Percentiles rank a stretch among this genome's conserved stretches.
Evolutionary conservation across 1,140 invertebrate species (phyloP).

Genomic region (Pectinophora gossypiella): DNA sequence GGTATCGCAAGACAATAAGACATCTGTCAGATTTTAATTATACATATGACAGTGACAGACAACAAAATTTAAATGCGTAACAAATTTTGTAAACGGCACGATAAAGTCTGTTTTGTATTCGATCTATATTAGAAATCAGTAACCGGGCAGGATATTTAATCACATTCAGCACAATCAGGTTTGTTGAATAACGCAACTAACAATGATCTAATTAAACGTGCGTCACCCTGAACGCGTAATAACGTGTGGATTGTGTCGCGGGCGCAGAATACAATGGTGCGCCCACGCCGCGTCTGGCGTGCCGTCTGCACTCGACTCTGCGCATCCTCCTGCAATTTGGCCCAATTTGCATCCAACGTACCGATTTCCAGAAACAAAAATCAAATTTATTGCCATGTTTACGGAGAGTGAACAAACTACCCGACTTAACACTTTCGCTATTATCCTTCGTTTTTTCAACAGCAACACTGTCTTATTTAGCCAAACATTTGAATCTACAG

Average conservation of each 20-base stretch:
- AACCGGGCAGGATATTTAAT: no score
- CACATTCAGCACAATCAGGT: neutral
- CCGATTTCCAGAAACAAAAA: constrained; percentile 35
- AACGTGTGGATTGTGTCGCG: constrained; percentile 6
- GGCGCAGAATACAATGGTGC: constrained; percentile 43
- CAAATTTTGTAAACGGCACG: neutral
- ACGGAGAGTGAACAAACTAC: constrained; percentile 40
- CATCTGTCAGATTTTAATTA: neutral
- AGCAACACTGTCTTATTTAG: constrained; percentile 52
- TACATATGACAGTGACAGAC: neutral
- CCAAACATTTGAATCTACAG: constrained; percentile 25
- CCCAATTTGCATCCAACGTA: constrained; percentile 53
- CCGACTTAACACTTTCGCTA: constrained; percentile 62
- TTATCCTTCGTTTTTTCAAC: constrained; percentile 50
- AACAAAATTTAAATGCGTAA: neutral
- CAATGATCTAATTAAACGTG: constrained; percentile 39
- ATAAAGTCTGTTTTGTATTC: no score
- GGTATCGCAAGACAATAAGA: neutral
- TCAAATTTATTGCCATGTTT: constrained; percentile 37
- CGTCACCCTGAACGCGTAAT: constrained; percentile 33
- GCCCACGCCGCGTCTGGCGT: constrained; percentile 61
- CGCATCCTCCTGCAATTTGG: constrained; percentile 51
- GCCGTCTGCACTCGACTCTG: constrained; percentile 16
- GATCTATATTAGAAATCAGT: no score
- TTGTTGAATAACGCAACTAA: neutral